phyloP scores from a whole-genome alignment of 2,113 vertebrate genomes.

The Oreochromis niloticus region DNA sequence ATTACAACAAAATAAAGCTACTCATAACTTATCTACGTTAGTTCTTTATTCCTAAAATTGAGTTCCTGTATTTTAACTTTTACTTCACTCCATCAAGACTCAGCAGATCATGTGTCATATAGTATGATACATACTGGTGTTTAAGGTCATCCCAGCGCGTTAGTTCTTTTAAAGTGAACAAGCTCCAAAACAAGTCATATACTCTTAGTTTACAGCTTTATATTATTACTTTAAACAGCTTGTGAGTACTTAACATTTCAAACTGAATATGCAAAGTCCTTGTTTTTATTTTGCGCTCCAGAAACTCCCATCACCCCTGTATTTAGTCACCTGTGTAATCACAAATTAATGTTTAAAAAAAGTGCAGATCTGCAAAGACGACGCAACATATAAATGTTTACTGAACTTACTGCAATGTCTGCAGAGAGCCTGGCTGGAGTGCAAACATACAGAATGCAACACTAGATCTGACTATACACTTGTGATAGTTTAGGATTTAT shows the following conservation, averaged over 20 bases:
- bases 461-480: neutral
- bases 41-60: neutral
- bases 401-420: neutral
- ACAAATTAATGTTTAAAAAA: neutral
- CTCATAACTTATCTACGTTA: neutral
- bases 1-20: neutral
- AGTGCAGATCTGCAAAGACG: fast-evolving
- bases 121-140: neutral
- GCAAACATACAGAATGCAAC: neutral
- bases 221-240: neutral
- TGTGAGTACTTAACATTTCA: neutral
- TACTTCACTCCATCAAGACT: neutral
- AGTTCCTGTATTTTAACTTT: neutral
- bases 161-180: neutral
- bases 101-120: neutral
- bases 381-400: fast-evolving
- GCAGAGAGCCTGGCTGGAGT: neutral
- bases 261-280: neutral
- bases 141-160: neutral
- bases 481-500: neutral
- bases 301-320: fast-evolving
- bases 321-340: neutral
- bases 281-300: neutral
- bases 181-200: neutral
- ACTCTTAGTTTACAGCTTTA: neutral